These are phyloP conservation scores for Therioaphis trifolii DNA, from an alignment of 2,888 invertebrate species.

Conservation along the genomic window DNA sequence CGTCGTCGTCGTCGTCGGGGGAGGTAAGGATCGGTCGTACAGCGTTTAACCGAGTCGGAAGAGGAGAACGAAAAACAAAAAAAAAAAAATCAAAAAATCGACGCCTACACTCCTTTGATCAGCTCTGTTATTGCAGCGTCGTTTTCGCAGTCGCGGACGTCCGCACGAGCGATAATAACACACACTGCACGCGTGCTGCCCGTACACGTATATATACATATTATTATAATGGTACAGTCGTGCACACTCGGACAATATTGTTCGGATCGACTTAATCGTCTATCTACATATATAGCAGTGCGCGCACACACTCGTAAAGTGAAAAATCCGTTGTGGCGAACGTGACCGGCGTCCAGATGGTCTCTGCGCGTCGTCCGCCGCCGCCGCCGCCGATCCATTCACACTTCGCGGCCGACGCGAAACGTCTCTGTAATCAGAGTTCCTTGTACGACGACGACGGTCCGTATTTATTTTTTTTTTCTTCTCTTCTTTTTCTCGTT, in stretches of 20 bases:
- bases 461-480: background rate
- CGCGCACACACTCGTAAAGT: background rate
- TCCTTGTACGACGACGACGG: background rate
- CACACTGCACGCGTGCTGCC: background rate
- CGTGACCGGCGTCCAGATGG: conserved; percentile 58
- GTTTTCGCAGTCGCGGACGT: too few species aligned
- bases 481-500: background rate
- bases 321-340: conserved; percentile 36
- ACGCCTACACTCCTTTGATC: too few species aligned
- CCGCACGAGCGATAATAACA: background rate
- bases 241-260: background rate
- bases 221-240: too few species aligned
- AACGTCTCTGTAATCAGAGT: conserved; percentile 28
- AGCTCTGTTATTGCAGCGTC: too few species aligned
- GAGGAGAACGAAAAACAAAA: too few species aligned
- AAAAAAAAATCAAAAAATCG: too few species aligned
- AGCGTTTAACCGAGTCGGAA: too few species aligned
- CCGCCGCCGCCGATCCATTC: background rate
- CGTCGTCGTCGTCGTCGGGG: too few species aligned
- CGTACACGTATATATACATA: background rate
- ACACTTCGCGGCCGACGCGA: background rate
- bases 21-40: too few species aligned
- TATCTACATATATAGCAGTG: background rate
- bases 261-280: background rate
- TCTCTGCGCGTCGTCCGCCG: background rate